Evolutionary conservation across 2,113 vertebrate genomes (phyloP).

Genomic region (Megaptera novaeangliae): DNA sequence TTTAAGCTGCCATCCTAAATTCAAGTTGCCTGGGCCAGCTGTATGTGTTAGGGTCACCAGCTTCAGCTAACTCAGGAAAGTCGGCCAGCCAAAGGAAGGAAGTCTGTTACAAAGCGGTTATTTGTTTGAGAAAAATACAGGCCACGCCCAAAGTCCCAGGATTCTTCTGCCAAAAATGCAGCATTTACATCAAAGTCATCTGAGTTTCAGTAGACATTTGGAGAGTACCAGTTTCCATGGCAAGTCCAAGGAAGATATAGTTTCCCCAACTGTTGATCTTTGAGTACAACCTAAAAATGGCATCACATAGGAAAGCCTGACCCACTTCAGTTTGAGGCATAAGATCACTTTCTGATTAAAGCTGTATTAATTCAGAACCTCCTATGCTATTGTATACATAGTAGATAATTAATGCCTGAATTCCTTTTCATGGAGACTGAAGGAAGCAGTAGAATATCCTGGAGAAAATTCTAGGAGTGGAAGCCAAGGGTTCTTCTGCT

Average conservation of each 20-base stretch:
- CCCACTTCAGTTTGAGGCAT: background rate
- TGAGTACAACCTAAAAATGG: background rate
- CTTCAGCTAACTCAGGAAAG: background rate
- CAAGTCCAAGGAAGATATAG: background rate
- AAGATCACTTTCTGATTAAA: background rate
- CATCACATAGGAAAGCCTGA: background rate
- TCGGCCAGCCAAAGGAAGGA: background rate
- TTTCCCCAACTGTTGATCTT: background rate
- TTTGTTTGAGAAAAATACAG: background rate
- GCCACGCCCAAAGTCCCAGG: background rate
- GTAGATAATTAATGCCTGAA: background rate
- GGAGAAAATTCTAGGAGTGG: background rate
- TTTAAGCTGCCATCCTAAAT: constrained; percentile 8
- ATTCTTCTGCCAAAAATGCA: background rate
- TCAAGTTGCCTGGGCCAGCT: background rate
- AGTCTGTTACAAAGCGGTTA: background rate
- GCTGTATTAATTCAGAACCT: background rate
- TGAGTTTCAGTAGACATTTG: background rate
- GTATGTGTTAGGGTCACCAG: background rate
- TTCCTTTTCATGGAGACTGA: background rate
- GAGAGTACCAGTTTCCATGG: background rate
- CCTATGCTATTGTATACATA: background rate
- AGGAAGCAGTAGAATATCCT: background rate
- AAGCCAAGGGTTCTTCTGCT: background rate
- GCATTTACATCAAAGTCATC: background rate